phyloP scores from a whole-genome alignment of 2,113 vertebrate genomes.

The Thalassoma bifasciatum region DNA sequence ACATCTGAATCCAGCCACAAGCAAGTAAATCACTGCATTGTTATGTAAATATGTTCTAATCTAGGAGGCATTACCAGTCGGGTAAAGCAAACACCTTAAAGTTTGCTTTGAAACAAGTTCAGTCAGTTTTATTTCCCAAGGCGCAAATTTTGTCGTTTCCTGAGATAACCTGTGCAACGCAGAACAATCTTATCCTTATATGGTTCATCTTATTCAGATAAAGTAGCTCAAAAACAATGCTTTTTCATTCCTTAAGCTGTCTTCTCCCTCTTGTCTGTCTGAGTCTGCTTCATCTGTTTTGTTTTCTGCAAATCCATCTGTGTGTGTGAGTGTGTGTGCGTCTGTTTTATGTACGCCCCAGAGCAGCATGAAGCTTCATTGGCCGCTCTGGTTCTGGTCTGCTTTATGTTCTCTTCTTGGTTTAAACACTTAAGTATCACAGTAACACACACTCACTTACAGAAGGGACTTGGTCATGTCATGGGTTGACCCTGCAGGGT shows the following conservation, averaged over 20 bases:
- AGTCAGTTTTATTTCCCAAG: slow-evolving; percentile 4
- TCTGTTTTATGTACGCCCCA: slow-evolving; percentile 41
- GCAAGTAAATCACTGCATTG: neutral
- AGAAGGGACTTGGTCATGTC: slow-evolving; percentile 11
- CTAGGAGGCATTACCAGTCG: neutral
- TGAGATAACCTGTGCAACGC: neutral
- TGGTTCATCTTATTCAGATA: neutral
- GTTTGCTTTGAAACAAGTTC: neutral
- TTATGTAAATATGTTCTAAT: neutral
- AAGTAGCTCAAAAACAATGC: no score
- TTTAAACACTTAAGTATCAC: slow-evolving; percentile 48
- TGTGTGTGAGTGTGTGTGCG: neutral
- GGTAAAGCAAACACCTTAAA: neutral
- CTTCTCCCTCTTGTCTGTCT: neutral
- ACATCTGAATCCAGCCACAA: slow-evolving; percentile 3
- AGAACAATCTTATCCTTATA: no score
- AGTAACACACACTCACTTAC: slow-evolving; percentile 11
- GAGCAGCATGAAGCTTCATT: neutral
- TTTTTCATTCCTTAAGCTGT: neutral
- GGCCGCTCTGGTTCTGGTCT: slow-evolving; percentile 28
- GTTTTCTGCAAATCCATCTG: neutral
- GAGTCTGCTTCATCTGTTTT: neutral
- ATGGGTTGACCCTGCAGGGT: slow-evolving; percentile 19
- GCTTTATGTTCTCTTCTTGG: slow-evolving; percentile 26
- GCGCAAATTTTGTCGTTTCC: neutral